A percentile compares a stretch with the other conserved stretches of the same genome.
Conservation (phyloP, 2,113 vertebrate species). For the Muntiacus muntjak region DNA sequence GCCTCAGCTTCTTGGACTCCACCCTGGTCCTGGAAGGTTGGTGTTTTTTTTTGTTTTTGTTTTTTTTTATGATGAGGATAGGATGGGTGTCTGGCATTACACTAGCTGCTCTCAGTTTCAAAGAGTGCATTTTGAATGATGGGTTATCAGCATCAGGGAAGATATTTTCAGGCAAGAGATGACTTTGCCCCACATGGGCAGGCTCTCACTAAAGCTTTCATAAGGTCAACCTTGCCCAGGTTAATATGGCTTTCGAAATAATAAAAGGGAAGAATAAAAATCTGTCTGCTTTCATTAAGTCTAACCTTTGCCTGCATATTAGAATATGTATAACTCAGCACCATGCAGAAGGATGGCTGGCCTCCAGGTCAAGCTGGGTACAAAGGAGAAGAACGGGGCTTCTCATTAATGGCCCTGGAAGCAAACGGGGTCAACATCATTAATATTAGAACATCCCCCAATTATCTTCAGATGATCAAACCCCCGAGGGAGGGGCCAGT, state of each 20-base stretch:
- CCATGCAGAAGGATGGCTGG: background rate
- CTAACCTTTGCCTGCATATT: background rate
- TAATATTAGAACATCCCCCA: background rate
- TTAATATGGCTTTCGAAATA: slow-evolving; percentile 40
- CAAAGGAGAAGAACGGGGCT: background rate
- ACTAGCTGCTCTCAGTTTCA: background rate
- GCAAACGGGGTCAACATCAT: background rate
- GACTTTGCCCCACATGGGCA: background rate
- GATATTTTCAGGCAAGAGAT: background rate
- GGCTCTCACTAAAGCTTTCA: background rate
- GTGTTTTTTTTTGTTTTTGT: no score
- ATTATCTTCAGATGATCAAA: background rate
- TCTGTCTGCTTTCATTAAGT: slow-evolving; percentile 10
- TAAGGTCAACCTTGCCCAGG: background rate
- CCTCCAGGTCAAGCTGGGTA: background rate
- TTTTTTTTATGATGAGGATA: background rate
- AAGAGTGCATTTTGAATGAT: slow-evolving; percentile 21
- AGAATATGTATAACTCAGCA: background rate
- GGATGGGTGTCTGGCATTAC: background rate
- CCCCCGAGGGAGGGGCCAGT: background rate
- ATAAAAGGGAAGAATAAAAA: background rate
- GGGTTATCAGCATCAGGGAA: background rate
- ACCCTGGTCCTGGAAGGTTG: background rate
- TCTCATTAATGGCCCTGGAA: background rate
- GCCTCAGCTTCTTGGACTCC: background rate